A percentile compares a stretch with the other conserved stretches of the same genome.
These are phyloP conservation scores for Dermatemys mawii DNA, from an alignment of 2,113 vertebrate species.

Conservation along the genomic window DNA sequence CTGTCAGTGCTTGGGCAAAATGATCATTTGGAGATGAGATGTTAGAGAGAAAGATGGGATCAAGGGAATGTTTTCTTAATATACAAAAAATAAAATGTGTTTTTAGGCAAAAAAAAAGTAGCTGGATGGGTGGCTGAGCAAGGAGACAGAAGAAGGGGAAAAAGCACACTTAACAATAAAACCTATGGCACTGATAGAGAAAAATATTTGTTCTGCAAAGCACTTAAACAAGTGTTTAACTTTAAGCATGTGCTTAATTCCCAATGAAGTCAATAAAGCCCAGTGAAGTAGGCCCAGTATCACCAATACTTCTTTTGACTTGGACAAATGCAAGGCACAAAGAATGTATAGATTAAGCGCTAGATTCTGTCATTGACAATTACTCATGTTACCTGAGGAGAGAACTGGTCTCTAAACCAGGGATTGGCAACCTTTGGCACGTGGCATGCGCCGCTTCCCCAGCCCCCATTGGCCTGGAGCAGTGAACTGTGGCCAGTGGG, in stretches of 20 bases:
- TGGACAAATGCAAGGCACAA: background rate
- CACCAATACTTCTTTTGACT: fast-evolving
- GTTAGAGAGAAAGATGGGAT: background rate
- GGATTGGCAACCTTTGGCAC: too few relatives aligned
- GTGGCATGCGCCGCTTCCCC: too few relatives aligned
- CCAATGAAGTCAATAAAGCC: too few relatives aligned
- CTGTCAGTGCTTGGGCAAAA: background rate
- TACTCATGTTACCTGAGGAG: background rate
- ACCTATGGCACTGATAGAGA: background rate
- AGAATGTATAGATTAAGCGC: background rate
- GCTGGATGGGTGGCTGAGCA: background rate
- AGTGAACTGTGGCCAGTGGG: too few relatives aligned
- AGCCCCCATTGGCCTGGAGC: too few relatives aligned
- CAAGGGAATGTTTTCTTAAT: background rate
- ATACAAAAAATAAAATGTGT: background rate
- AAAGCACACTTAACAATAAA: background rate
- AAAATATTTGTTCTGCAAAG: background rate
- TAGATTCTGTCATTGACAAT: background rate
- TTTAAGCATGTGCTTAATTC: background rate
- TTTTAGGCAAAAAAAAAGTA: background rate
- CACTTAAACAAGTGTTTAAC: background rate
- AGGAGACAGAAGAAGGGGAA: background rate
- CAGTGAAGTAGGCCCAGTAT: background rate
- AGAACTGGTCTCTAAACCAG: background rate
- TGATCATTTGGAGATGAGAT: background rate